Evolutionary conservation across 2,888 invertebrate species (phyloP), one percentile per base, ranked within the genome.

Genomic region (Ptychoptera contaminata): DNA sequence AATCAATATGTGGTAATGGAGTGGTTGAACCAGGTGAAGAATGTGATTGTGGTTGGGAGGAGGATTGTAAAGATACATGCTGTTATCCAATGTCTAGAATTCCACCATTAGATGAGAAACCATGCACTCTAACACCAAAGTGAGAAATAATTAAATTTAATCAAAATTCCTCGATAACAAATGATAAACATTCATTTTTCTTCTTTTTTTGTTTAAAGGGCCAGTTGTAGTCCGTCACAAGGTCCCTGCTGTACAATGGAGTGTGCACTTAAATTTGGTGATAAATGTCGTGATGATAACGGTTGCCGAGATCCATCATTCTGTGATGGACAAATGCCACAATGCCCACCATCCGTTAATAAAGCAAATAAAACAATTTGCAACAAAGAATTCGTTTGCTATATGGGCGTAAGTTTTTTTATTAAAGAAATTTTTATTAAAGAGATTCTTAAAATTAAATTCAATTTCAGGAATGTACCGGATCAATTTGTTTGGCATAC

Each of bases 31-130:
- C 82, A 40, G 93, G 87, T 14, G 98, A 98, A 68, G 85, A 97
- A 65, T 98, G 98, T 64, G 98, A 98, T 68, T 98, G 97, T 64
- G 98, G 98, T 46, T 94, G 91, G 91, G 90, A 90, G 56, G 88
- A 92, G 56, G 94, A 96, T 61, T 97, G 97, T 64, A 78, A 82
- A 46, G 93, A 92, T 63, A 75, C 77, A 40, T 97, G 97, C 63
- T 98, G 97, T 63, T 84, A 82, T 55, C 92, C 93, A 32, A 90
- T 91, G 71, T 76, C 84, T 39, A 76, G 82, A 35, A 78, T 85
- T 54, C 81, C 86, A 6, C 79, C 82, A 42, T 58, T 71, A 9
- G 77, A 77, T 49, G 86, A 90, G 65, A 79, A 79, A 43, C 91
- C 91, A 0, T 94, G 94, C 65, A 82, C 80, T 42, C 74, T 92